Evolutionary conservation across 92 coral and sea anemone genomes (phyloP), one percentile per base, ranked within the genome.

Genomic region (Metridium senile): DNA sequence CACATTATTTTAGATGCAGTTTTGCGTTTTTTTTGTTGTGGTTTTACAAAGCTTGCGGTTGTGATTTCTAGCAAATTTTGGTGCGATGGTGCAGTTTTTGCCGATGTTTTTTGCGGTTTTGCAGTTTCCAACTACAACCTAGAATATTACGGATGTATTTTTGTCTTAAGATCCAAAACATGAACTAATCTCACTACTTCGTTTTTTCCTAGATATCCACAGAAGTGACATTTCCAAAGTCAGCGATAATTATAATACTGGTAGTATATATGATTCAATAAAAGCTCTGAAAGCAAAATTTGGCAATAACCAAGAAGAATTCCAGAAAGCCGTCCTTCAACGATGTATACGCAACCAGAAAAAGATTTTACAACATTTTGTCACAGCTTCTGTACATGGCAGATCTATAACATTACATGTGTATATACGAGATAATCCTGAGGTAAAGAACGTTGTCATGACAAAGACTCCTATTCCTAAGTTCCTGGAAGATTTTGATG

Each of bases 281-380:
- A 22, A 26, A 10, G 32, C 66, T 7, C 29, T 59, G 31, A 59
- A 59, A 59, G 11, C 10, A 10, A 59, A 59, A 26, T 30, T 59
- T 23, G 66, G 66, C 3, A 18, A 59, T 26, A 1, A 9, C 70
- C 70, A 47, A 27, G 72, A 64, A 47, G 74, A 49, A 26, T 90
- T 84, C 68, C 96, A 90, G 33, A 89, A 90, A 59, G 89, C 81
- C 28, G 92, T 92, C 22, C 85, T 90, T 8, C 85, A 90, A 54
- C 78, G 96, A 9, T 90, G 96, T 65, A 81, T 80, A 79, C 81
- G 92, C 13, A 90, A 89, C 35, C 85, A 84, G 61, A 90, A 88
- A 43, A 92, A 84, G 35, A 90, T 90, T 16, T 86, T 71, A 52
- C 81, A 81, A 62, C 78, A 82, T 66, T 87, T 87, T 46, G 84